Evolutionary conservation across 2,888 invertebrate genomes (phyloP).

Genomic region (Hydropsyche betteni): DNA sequence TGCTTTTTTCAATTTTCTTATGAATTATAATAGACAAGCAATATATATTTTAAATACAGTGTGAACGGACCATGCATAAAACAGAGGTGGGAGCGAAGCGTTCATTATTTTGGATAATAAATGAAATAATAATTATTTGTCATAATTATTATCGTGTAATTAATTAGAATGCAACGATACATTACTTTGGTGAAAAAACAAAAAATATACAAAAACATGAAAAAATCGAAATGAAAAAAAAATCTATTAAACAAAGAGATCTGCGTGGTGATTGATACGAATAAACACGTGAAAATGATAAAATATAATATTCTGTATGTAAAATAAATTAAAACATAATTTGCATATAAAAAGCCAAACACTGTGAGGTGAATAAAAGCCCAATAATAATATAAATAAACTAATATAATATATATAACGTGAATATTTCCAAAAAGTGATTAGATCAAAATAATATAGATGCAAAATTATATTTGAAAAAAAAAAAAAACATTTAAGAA

Average conservation of each 20-base stretch:
- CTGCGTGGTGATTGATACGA: constrained; percentile 41
- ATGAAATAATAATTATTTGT: constrained; percentile 42
- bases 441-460: constrained; percentile 10
- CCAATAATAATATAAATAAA: constrained; percentile 27
- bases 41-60: constrained; percentile 44
- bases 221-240: constrained; percentile 41
- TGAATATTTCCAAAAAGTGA: constrained; percentile 19
- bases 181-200: constrained; percentile 45
- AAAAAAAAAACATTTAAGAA: constrained; percentile 35
- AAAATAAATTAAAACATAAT: constrained; percentile 24
- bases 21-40: constrained; percentile 22
- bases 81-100: constrained; percentile 49
- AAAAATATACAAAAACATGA: constrained; percentile 35
- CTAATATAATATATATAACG: constrained; percentile 23
- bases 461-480: constrained; percentile 10
- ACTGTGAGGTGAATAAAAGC: constrained; percentile 36
- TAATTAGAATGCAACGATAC: constrained; percentile 45
- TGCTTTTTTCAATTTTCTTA: constrained; percentile 4
- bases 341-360: constrained; percentile 27
- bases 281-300: constrained; percentile 42
- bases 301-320: constrained; percentile 7
- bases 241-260: constrained; percentile 47
- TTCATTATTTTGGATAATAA: constrained; percentile 45
- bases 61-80: constrained; percentile 48
- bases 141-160: constrained; percentile 24